Evolutionary conservation across 2,888 invertebrate genomes (phyloP), one percentile per base, ranked within the genome.

Genomic region (Choristoneura rosaceana): DNA sequence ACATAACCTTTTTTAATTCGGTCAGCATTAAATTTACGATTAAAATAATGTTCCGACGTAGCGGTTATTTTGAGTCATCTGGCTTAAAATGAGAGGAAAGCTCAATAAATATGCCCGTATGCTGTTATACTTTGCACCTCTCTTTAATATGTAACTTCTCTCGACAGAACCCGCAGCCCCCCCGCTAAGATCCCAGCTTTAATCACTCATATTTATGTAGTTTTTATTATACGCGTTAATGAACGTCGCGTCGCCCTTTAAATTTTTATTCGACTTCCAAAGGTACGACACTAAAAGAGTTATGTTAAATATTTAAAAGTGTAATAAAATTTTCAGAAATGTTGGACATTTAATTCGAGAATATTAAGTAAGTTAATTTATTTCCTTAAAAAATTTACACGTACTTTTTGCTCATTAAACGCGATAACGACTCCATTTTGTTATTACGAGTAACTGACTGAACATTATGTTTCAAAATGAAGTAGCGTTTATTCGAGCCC

Each of bases 151-250:
- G 81, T 86, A 84, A 87, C 88, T 82, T 84, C 85, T 85, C 81
- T 79, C 78, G 83, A 85, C 85, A 83, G 79, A 79, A 81, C 83
- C 82, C 83, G 79, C 79, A 79, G 76, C 87, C 89, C 82, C 64
- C 89, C 90, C 80, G 88, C 87, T 78, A 84, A 79, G 89, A 85
- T 86, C 84, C 87, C 88, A 87, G 82, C 89, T 87, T 90, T 90
- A 89, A 91, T 93, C 90, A 89, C 86, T 90, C 87, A 87, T 85
- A 87, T 91, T 92, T 91, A 92, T 91, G 87, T 82, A 85, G 81
- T 81, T 89, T 91, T 92, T 91, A 91, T 87, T 86, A 83, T 85
- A 80, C 81, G 80, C 85, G 80, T 82, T 89, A 89, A 89, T 89
- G 84, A 88, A 89, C 88, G 84, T 83, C 84, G 84, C 84, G 84